Evolutionary conservation across 2,797 vertebrate genomes (phyloP), one percentile per base, ranked within the genome.

Genomic region (Pristis pectinata): DNA sequence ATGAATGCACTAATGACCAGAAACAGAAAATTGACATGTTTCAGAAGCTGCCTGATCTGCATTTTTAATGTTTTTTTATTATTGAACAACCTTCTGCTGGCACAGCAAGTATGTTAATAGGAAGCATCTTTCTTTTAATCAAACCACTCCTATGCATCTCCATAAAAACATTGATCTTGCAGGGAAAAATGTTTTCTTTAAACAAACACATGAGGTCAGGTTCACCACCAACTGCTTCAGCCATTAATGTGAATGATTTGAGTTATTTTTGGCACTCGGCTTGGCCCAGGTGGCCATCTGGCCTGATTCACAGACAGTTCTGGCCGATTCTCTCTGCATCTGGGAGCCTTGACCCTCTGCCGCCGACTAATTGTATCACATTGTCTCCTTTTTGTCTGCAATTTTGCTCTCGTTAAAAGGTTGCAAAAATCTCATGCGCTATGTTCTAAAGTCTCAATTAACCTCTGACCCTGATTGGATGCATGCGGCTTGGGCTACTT

Each of bases 321-420:
- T 96, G 97, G 96, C 95, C 95, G 95, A 96, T 97, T 97, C 97
- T 95, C 95, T 96, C 97, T 97, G 97, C 96, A 97, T 98, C 97
- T 97, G 97, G 96, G 96, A 97, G 97, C 98, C 98, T 96, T 97
- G 97, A 97, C 97, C 96, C 96, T 97, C 96, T 97, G 97, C 97
- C 98, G 98, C 97, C 97, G 96, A 97, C 97, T 98, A 98, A 99
- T 99, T 99, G 98, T 98, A 98, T 99, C 98, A 98, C 98, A 98
- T 98, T 98, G 98, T 99, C 96, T 97, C 97, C 96, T 97, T 98
- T 98, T 98, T 98, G 97, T 98, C 97, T 96, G 95, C 96, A 96
- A 97, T 97, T 97, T 98, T 97, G 96, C 97, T 98, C 95, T 96
- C 96, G 96, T 97, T 97, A 97, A 98, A 99, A 98, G 97, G 97